A percentile compares a stretch with the other conserved stretches of the same genome.
phyloP scores from a whole-genome alignment of 1,140 invertebrate species.

The Thrips palmi region DNA sequence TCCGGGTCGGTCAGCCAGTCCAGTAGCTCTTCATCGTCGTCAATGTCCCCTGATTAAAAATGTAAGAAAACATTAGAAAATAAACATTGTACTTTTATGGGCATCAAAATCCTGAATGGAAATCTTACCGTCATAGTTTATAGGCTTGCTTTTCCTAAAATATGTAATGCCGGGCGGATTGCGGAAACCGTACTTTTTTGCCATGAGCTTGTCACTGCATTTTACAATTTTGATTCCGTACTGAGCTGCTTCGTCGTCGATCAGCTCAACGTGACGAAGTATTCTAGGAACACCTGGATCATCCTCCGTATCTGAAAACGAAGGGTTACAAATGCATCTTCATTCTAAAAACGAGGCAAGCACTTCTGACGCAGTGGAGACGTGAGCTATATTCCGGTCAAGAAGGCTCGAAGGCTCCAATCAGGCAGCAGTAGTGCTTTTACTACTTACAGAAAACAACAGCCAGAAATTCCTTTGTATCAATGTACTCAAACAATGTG shows the following conservation, averaged over 20 bases:
- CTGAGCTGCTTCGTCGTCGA: slow-evolving; percentile 78
- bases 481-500: slow-evolving; percentile 66
- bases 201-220: slow-evolving; percentile 76
- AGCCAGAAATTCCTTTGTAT: slow-evolving; percentile 79
- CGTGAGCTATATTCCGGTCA: no score
- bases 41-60: slow-evolving; percentile 50
- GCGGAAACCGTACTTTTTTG: slow-evolving; percentile 81
- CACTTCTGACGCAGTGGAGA: no score
- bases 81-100: background rate
- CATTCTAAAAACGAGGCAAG: no score
- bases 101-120: slow-evolving; percentile 1
- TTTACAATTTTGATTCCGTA: slow-evolving; percentile 86
- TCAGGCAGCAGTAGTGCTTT: background rate
- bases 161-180: slow-evolving; percentile 80
- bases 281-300: slow-evolving; percentile 59
- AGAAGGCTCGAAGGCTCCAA: background rate
- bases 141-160: slow-evolving; percentile 75
- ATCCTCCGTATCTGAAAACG: slow-evolving; percentile 55
- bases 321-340: slow-evolving; percentile 11
- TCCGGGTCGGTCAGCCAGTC: slow-evolving; percentile 87
- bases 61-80: slow-evolving; percentile 2
- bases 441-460: slow-evolving; percentile 80
- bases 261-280: slow-evolving; percentile 68
- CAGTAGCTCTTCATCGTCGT: slow-evolving; percentile 82
- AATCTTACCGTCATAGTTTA: slow-evolving; percentile 65